Base-by-base conservation (phyloP, 2,888 invertebrate species). In the Phoenoteleia sp. region DNA sequence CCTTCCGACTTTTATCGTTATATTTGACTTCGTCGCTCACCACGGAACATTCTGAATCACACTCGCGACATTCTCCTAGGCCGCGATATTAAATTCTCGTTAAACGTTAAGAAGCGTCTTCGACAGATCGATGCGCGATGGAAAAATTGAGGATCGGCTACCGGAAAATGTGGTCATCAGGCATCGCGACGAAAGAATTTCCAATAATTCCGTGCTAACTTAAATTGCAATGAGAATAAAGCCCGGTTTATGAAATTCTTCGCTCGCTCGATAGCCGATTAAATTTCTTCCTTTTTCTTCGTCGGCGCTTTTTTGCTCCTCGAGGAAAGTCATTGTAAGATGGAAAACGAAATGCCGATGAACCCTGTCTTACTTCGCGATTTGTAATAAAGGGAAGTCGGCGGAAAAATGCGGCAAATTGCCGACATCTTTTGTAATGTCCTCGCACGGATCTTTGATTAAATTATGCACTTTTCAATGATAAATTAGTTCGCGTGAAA, bases 151-250 rank as follows among this genome's bases (percentile, higher is more conserved):
- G 33, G 60, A 81, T 69, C 54, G 62, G 52, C 23, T 15, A 33
- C 6, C 45, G 64, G 62, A 75, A 81, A 81, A 81, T 69, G 69
- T 69, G 75, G 66, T 75, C 79, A 69, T 80, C 71, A 80, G 62
- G 47, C 67, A 42, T 15, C 42, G 56, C 58, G 74, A 66, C 67
- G 67, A 25, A 75, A 81, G 75, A 81, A 81, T 75, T 75, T 81
- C 75, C 75, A 81, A 75, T 75, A 81, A 81, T 81, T 81, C 62
- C 42, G 25, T 56, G 33, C 81, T 21, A 69, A 69, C 60, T 74
- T 74, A 52, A 81, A 81, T 74, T 81, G 81, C 74, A 52, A 67
- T 39, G 62, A 45, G 75, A 75, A 71, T 69, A 52, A 69, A 42
- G 60, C 60, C 25, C 15, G 67, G 71, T 64, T 80, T 80, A 80